Evolutionary conservation across 2,888 invertebrate genomes (phyloP), one percentile per base, ranked within the genome.

Genomic region (Drosophila nr. medialis): DNA sequence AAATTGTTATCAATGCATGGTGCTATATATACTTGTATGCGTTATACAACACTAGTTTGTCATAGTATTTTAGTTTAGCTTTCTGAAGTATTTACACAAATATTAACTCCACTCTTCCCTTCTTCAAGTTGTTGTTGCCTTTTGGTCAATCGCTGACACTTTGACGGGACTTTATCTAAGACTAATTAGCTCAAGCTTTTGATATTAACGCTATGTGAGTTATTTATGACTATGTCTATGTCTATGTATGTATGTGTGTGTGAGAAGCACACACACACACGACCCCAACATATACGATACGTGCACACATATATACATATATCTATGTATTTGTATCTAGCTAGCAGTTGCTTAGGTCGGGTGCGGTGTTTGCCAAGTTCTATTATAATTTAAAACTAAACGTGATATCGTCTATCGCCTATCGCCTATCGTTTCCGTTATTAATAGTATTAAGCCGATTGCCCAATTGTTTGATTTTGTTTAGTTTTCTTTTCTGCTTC

Each of bases 1-100:
- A 8, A 1, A 36, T 54, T 49, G 21, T 32, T 60, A 48, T 55
- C 50, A 40, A 50, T 66, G 62, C 62, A 54, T 66, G 45, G 64
- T 72, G 70, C 69, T 73, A 83, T 83, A 83, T 83, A 67, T 80
- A 66, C 67, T 73, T 63, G 58, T 58, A 72, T 69, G 82, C 72
- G 72, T 75, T 80, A 83, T 82, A 82, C 77, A 83, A 88, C 88
- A 83, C 86, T 83, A 82, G 88, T 85, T 82, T 85, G 74, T 68
- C 72, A 61, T 62, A 32, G 24, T 34, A 34, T 24, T 53, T 75
- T 69, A 68, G 74, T 76, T 79, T 87, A 63, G 74, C 77, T 72
- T 73, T 87, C 74, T 40, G 62, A 80, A 74, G 55, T 88, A 86
- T 84, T 58, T 88, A 84, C 84, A 88, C 83, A 87, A 60, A 81